Evolutionary conservation across 2,888 invertebrate genomes (phyloP).

Genomic region (Agelastica alni): DNA sequence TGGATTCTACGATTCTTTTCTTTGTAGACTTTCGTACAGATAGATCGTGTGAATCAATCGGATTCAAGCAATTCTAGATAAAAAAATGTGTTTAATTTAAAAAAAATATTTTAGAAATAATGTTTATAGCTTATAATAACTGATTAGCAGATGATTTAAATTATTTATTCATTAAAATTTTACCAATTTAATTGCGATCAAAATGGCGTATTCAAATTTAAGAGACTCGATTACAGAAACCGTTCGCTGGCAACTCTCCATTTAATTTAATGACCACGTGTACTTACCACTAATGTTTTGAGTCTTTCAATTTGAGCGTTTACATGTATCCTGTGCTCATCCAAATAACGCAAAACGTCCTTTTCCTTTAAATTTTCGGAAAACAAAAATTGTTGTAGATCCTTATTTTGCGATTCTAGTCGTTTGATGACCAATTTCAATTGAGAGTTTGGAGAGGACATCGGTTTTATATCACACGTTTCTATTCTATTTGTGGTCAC

Average conservation of each 20-base stretch:
- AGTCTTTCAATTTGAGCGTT: constrained; percentile 69
- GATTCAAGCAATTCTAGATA: constrained; percentile 5
- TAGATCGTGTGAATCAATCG: constrained; percentile 8
- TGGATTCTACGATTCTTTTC: constrained; percentile 43
- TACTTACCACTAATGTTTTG: constrained; percentile 66
- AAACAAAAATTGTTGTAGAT: constrained; percentile 58
- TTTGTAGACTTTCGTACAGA: constrained; percentile 17
- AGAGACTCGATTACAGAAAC: too few species aligned
- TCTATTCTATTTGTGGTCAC: constrained; percentile 37
- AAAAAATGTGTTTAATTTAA: too few species aligned
- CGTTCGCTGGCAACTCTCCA: too few species aligned
- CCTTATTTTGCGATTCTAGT: constrained; percentile 70
- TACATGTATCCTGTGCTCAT: constrained; percentile 66
- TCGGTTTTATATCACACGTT: constrained; percentile 43
- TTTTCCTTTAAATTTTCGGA: constrained; percentile 52
- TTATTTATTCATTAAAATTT: too few species aligned
- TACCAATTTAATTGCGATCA: too few species aligned
- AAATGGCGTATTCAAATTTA: too few species aligned
- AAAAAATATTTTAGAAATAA: too few species aligned
- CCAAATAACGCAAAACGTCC: constrained; percentile 61
- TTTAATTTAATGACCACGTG: too few species aligned
- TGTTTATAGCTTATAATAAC: too few species aligned
- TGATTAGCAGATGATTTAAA: too few species aligned
- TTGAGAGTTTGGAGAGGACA: constrained; percentile 63
- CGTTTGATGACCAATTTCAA: constrained; percentile 73